Percentiles rank a stretch among this genome's conserved stretches.
Evolutionary conservation across 2,797 vertebrate genomes (phyloP).

Genomic region (Silurus aristotelis): DNA sequence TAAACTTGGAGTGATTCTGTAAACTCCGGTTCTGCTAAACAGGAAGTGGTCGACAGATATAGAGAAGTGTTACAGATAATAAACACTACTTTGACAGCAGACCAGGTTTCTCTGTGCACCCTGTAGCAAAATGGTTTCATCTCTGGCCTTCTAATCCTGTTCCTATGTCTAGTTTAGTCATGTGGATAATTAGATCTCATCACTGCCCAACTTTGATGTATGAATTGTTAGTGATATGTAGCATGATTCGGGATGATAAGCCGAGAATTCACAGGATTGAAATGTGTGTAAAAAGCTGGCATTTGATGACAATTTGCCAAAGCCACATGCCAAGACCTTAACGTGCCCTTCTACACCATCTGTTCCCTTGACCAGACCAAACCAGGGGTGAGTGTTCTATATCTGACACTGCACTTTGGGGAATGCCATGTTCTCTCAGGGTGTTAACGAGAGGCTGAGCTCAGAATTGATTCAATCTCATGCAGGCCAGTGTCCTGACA

Average conservation of each 20-base stretch:
- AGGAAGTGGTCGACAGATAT: slow-evolving; percentile 5
- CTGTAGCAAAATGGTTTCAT: not conserved
- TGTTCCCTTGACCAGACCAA: slow-evolving; percentile 45
- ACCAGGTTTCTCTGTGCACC: slow-evolving; percentile 54
- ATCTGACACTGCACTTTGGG: slow-evolving; percentile 57
- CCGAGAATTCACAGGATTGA: not conserved
- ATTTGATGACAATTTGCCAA: slow-evolving; percentile 9
- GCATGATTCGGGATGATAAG: not conserved
- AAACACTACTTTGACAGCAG: slow-evolving; percentile 23
- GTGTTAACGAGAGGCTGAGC: not conserved
- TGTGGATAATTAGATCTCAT: not conserved
- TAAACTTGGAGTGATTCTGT: not conserved
- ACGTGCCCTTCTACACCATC: slow-evolving; percentile 46
- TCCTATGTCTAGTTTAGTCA: slow-evolving; percentile 25
- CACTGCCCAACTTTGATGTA: slow-evolving; percentile 28
- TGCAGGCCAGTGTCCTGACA: not conserved
- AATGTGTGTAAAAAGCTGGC: slow-evolving; percentile 7
- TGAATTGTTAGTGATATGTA: not conserved
- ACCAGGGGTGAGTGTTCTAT: slow-evolving; percentile 31
- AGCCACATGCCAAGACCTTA: slow-evolving; percentile 28
- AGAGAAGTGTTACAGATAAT: not conserved
- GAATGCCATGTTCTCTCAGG: slow-evolving; percentile 57
- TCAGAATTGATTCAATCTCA: not conserved
- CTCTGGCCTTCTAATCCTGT: slow-evolving; percentile 33
- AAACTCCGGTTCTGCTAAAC: not conserved